Evolutionary conservation across 1,140 invertebrate species (phyloP).

Genomic region (Drosophila jambulina): DNA sequence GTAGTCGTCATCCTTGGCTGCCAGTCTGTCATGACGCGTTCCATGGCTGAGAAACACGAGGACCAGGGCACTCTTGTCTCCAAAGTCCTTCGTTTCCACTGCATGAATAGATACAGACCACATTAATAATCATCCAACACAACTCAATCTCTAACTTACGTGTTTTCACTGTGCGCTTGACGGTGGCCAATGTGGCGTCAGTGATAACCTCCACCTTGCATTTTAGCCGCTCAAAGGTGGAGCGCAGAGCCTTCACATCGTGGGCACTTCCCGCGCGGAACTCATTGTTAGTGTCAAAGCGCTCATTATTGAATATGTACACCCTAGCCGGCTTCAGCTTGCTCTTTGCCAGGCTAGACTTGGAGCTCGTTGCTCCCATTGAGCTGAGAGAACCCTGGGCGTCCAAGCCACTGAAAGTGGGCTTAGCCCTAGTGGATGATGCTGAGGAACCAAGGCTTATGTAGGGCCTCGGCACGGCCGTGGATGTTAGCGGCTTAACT

Average conservation of each 20-base stretch:
- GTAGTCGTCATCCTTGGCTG: constrained; percentile 71
- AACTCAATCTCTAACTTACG: constrained; percentile 50
- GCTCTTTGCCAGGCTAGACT: constrained; percentile 16
- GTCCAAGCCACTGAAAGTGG: constrained; percentile 18
- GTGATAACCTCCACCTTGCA: constrained; percentile 64
- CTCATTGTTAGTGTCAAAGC: constrained; percentile 63
- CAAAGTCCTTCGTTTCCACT: constrained; percentile 75
- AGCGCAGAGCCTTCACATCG: constrained; percentile 62
- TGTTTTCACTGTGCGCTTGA: constrained; percentile 52
- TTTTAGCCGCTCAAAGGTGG: constrained; percentile 60
- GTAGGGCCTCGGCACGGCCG: constrained; percentile 19
- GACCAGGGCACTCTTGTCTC: constrained; percentile 54
- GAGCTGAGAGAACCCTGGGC: constrained; percentile 23
- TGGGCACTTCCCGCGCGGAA: constrained; percentile 60
- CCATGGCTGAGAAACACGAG: constrained; percentile 67
- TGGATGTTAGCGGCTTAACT: neutral
- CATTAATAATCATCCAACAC: neutral
- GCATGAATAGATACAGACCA: neutral
- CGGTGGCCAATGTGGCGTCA: constrained; percentile 61
- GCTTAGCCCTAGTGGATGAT: constrained; percentile 25
- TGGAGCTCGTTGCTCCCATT: neutral
- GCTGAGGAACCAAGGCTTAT: constrained; percentile 25
- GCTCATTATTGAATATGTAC: constrained; percentile 75
- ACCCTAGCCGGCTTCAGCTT: constrained; percentile 72
- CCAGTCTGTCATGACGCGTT: constrained; percentile 53